These are phyloP conservation scores for Galemys pyrenaicus DNA, from an alignment of 2,113 vertebrate species.

Conservation along the genomic window DNA sequence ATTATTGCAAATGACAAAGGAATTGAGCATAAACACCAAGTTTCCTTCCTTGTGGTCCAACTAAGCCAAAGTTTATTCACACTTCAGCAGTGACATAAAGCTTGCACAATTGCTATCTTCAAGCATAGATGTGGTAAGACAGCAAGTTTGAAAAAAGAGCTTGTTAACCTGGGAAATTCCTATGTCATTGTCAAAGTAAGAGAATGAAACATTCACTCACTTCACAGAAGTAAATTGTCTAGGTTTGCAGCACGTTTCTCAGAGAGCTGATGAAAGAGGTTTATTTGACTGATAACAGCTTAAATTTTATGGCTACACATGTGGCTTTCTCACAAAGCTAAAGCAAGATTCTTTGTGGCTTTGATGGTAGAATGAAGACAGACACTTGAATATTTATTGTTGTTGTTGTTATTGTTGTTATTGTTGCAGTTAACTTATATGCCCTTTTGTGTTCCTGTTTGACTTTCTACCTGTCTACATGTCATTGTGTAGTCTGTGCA, in stretches of 20 bases:
- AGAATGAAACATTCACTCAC: constrained; percentile 62
- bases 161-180: constrained; percentile 59
- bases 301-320: constrained; percentile 26
- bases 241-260: constrained; percentile 32
- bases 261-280: constrained; percentile 62
- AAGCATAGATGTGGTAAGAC: not conserved
- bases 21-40: not conserved
- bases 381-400: constrained; percentile 41
- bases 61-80: not conserved
- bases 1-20: not conserved
- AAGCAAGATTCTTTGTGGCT: constrained; percentile 1
- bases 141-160: constrained; percentile 38
- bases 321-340: constrained; percentile 18
- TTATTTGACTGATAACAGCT: constrained; percentile 62
- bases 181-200: constrained; percentile 53
- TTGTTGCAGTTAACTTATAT: constrained; percentile 46
- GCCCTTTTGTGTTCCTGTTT: constrained; percentile 17
- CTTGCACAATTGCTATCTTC: not conserved
- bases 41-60: not conserved
- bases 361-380: constrained; percentile 47
- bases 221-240: constrained; percentile 48
- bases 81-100: not conserved
- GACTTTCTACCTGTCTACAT: constrained; percentile 49
- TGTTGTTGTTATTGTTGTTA: not conserved
- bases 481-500: not conserved